Evolutionary conservation across 2,797 vertebrate species (phyloP).

Genomic region (Natrix natrix): DNA sequence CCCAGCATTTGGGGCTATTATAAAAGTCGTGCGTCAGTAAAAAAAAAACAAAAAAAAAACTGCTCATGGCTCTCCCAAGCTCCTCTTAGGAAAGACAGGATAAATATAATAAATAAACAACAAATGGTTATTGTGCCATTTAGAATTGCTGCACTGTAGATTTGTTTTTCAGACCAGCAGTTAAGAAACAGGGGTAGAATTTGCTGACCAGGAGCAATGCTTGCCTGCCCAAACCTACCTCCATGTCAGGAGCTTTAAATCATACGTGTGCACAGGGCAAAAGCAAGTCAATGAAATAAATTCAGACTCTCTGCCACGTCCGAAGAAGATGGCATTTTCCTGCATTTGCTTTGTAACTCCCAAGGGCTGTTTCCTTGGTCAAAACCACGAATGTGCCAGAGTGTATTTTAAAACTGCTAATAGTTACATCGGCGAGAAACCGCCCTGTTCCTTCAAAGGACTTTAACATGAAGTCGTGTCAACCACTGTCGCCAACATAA

Average conservation of each 20-base stretch:
- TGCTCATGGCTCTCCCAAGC: neutral
- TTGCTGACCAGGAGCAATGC: neutral
- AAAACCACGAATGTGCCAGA: neutral
- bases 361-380: neutral
- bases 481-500: neutral
- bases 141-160: neutral
- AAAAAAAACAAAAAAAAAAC: too few relatives aligned
- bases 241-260: neutral
- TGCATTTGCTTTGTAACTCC: neutral
- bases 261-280: neutral
- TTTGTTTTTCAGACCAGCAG: neutral
- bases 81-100: neutral
- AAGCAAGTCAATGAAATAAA: neutral
- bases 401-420: neutral
- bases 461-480: conserved; percentile 7
- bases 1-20: neutral
- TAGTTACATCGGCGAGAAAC: neutral
- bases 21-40: too few relatives aligned
- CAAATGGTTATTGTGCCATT: neutral
- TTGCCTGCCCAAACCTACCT: too few relatives aligned
- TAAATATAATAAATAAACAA: neutral
- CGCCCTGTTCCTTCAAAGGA: neutral
- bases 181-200: neutral
- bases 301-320: neutral
- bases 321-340: neutral